Base-by-base conservation (phyloP, 2,113 vertebrate species). In the Spea multiplicata region DNA sequence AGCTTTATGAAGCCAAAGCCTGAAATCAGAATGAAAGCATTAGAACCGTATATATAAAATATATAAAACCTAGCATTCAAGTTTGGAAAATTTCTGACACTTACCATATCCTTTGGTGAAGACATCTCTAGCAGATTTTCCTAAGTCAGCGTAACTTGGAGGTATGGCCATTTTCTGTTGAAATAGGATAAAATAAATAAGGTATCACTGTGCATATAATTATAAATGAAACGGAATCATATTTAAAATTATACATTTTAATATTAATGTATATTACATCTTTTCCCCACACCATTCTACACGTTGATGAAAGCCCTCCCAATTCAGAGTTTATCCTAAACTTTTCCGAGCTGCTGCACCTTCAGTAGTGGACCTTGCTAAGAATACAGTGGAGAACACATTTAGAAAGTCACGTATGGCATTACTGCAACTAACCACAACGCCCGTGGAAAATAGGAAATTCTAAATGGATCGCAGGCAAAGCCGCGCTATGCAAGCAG, bases 81-180 rank as follows among this genome's bases (percentile, higher is more conserved):
- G 0, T 53, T 55, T 46, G 68, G 62, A 52, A 4, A 0, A 13
- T 81, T 59, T 5, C 7, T 5, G 52, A 81, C 85, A 87, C 87
- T 95, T 89, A 99, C 97, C 97, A 5, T 98, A 99, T 88, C 97
- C 97, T 83, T 96, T 99, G 85, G 95, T 97, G 88, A 99, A 99
- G 85, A 99, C 90, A 82, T 99, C 97, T 87, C 92, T 92, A 89
- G 97, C 96, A 57, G 96, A 91, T 86, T 99, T 99, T 87, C 97
- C 97, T 83, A 99, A 91, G 86, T 99, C 97, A 68, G 88, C 86
- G 5, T 98, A 99, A 17, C 93, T 93, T 78, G 97, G 97, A 86
- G 97, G 97, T 86, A 95, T 91, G 67, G 95, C 95, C 97, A 99
- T 99, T 86, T 89, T 94, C 95, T 96, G 88, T 64, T 81, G 75